Conservation (phyloP, 2,797 vertebrate genomes). For the Myotis pilosus region DNA sequence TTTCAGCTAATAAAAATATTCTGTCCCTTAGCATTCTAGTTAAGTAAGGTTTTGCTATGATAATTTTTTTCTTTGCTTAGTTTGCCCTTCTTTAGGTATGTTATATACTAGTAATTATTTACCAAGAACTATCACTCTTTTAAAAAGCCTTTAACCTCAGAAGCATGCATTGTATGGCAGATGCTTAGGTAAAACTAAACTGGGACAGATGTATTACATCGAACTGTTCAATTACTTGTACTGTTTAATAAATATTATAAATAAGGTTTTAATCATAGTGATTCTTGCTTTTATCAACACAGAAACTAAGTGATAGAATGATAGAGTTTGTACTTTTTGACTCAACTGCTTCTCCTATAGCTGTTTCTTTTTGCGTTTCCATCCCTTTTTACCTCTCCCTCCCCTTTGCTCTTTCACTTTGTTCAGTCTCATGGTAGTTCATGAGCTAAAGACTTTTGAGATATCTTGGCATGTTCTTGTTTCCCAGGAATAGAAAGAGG, state of each 20-base stretch:
- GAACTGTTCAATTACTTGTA: neutral
- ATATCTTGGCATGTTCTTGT: conserved; percentile 8
- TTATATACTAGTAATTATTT: neutral
- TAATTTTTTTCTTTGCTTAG: conserved; percentile 21
- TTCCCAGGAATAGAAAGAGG: neutral
- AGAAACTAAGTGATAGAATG: neutral
- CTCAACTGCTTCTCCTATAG: neutral
- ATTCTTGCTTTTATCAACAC: conserved; percentile 26
- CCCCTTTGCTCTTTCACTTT: neutral
- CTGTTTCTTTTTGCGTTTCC: neutral
- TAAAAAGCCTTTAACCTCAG: neutral
- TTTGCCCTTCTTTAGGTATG: neutral
- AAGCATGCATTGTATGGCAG: neutral
- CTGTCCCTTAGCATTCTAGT: neutral
- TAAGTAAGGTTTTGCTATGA: neutral
- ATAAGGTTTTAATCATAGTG: neutral
- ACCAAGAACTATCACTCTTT: neutral
- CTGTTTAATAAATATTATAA: conserved; percentile 29
- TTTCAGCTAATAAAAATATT: neutral
- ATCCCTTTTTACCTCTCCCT: neutral
- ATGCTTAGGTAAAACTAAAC: neutral
- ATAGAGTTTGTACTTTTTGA: neutral
- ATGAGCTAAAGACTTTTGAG: conserved; percentile 7
- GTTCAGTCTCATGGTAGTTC: neutral
- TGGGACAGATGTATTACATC: neutral